phyloP scores from a whole-genome alignment of 2,113 vertebrate species.

The Egretta garzetta region DNA sequence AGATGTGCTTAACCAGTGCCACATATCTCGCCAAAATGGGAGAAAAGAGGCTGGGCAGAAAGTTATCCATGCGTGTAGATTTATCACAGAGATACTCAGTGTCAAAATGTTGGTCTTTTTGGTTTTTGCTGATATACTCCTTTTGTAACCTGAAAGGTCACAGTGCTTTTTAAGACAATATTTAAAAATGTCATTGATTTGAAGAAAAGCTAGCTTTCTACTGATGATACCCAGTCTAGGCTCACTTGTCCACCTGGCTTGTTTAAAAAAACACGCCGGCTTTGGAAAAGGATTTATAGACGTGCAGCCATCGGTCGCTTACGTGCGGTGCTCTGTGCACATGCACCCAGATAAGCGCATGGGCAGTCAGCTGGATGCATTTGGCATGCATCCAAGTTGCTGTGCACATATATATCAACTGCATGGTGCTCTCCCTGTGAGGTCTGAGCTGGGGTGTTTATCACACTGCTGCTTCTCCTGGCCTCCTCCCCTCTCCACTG shows the following conservation, averaged over 20 bases:
- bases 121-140: not conserved
- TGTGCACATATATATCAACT: not conserved
- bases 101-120: not conserved
- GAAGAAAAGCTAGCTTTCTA: not conserved
- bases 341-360: not conserved
- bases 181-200: not conserved
- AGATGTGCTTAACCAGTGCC: not conserved
- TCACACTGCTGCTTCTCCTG: not conserved
- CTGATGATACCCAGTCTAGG: not conserved
- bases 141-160: not conserved
- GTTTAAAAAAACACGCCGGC: not conserved
- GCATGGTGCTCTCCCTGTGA: not conserved
- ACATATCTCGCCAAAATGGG: not conserved
- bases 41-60: not conserved
- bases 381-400: not conserved
- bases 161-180: not conserved
- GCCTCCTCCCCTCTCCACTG: not conserved
- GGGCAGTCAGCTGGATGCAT: not conserved
- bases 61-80: not conserved
- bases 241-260: not conserved
- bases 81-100: not conserved
- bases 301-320: not conserved
- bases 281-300: not conserved
- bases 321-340: not conserved
- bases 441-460: constrained; percentile 3